Evolutionary conservation across 2,888 invertebrate species (phyloP), one percentile per base, ranked within the genome.

Genomic region (Odontothrips loti): DNA sequence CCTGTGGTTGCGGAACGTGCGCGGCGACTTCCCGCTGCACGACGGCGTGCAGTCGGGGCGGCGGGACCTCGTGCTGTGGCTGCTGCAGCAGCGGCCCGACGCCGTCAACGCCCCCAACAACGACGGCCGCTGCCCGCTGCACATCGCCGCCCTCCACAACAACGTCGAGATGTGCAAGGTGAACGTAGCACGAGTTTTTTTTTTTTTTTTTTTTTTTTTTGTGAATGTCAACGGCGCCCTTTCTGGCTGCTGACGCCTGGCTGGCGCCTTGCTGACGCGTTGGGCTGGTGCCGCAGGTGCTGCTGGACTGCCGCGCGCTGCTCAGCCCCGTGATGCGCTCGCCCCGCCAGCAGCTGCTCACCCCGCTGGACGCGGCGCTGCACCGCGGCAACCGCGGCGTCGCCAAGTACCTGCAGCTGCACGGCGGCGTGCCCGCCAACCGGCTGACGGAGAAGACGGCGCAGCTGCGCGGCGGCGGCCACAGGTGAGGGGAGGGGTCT

Each of bases 11-110:
- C 90, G 95, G 83, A 98, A 98, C 86, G 94, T 96, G 1, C 93
- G 96, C 86, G 99, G 99, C 0, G 99, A 99, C 87, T 90, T 97
- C 81, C 97, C 99, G 0, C 89, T 99, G 43, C 99, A 99, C 86
- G 99, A 99, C 88, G 98, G 99, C 0, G 95, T 98, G 0, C 92
- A 95, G 78, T 96, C 97, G 0, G 97, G 98, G 0, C 90, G 97
- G 83, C 92, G 95, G 83, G 96, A 96, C 85, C 87, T 97, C 82
- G 94, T 97, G 0, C 92, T 94, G 85, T 98, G 97, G 97, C 88
- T 98, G 79, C 89, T 97, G 81, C 92, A 92, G 80, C 93, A 95
- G 85, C 90, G 95, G 83, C 94, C 96, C 0, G 94, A 95, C 85
- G 94, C 92, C 85, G 93, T 96, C 80, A 97, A 92, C 87, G 95